Conservation (phyloP, 2,888 invertebrate genomes). For the Ophion obscuratus region DNA sequence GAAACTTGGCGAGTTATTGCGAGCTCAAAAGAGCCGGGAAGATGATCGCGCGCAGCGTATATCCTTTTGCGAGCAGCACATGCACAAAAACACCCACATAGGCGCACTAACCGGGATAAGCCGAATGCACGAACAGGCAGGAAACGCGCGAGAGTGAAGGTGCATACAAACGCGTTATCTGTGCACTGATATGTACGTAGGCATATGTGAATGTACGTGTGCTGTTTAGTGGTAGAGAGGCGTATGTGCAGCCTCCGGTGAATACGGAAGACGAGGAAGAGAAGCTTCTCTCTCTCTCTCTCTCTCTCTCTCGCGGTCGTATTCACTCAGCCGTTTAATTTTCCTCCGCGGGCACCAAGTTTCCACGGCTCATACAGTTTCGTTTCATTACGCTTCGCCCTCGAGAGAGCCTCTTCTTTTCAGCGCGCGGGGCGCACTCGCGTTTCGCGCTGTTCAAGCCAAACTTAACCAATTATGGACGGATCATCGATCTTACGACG, state of each 20-base stretch:
- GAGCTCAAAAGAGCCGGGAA: slow-evolving; percentile 42
- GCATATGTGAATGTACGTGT: slow-evolving; percentile 16
- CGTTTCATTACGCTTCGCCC: slow-evolving; percentile 53
- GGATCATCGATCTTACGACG: slow-evolving; percentile 35
- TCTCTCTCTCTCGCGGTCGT: slow-evolving; percentile 40
- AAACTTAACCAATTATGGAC: slow-evolving; percentile 36
- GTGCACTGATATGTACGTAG: slow-evolving; percentile 4
- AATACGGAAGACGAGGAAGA: slow-evolving; percentile 11
- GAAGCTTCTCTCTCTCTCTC: slow-evolving; percentile 19
- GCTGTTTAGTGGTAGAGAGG: neutral
- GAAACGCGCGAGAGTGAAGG: slow-evolving; percentile 12
- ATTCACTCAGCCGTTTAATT: slow-evolving; percentile 64
- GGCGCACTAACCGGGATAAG: slow-evolving; percentile 40
- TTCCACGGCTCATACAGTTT: slow-evolving; percentile 53
- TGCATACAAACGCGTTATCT: slow-evolving; percentile 13
- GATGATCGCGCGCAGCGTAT: slow-evolving; percentile 19
- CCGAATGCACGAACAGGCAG: slow-evolving; percentile 55
- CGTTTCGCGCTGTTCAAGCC: slow-evolving; percentile 1
- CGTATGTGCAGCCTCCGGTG: neutral
- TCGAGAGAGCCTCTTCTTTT: slow-evolving; percentile 2
- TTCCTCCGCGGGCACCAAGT: slow-evolving; percentile 53
- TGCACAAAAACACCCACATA: slow-evolving; percentile 55
- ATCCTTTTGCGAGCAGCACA: slow-evolving; percentile 39
- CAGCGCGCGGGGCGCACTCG: slow-evolving; percentile 5
- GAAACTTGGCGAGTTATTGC: slow-evolving; percentile 60